phyloP scores from a whole-genome alignment of 1,140 invertebrate species.

The Leptoteleia sp. region DNA sequence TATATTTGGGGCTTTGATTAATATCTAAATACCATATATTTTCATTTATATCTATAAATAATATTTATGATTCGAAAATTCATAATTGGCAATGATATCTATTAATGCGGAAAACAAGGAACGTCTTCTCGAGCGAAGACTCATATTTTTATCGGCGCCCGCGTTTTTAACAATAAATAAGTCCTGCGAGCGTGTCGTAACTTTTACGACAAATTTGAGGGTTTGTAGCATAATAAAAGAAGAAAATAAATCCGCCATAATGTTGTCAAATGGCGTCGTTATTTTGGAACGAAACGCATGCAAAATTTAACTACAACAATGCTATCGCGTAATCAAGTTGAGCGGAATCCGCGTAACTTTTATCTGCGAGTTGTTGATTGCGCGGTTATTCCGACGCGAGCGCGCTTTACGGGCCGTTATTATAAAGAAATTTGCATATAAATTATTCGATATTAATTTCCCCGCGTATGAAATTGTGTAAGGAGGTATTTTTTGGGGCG shows the following conservation, averaged over 20 bases:
- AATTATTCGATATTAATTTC: conserved; percentile 26
- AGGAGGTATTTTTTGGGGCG: conserved; percentile 1
- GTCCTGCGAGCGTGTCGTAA: conserved; percentile 31
- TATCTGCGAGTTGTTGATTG: conserved; percentile 2
- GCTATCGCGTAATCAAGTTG: neutral
- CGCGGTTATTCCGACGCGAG: neutral
- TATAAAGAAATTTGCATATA: conserved; percentile 33
- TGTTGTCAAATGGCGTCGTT: conserved; percentile 10
- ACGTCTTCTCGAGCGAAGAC: conserved; percentile 32
- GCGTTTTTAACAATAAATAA: conserved; percentile 44
- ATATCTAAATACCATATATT: no score
- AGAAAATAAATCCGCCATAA: conserved; percentile 14
- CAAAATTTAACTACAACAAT: conserved; percentile 1
- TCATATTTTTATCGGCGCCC: conserved; percentile 41
- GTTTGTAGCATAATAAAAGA: conserved; percentile 16
- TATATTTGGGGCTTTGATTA: no score
- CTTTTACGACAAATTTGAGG: conserved; percentile 21
- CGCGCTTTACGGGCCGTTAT: conserved; percentile 15
- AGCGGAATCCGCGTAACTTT: conserved; percentile 1
- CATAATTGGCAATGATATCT: no score
- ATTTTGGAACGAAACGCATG: neutral
- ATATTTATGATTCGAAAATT: no score
- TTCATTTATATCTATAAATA: no score
- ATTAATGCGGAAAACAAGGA: no score
- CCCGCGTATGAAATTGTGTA: conserved; percentile 15